phyloP scores from a whole-genome alignment of 2,113 vertebrate genomes.

The Megaceryle maxima region DNA sequence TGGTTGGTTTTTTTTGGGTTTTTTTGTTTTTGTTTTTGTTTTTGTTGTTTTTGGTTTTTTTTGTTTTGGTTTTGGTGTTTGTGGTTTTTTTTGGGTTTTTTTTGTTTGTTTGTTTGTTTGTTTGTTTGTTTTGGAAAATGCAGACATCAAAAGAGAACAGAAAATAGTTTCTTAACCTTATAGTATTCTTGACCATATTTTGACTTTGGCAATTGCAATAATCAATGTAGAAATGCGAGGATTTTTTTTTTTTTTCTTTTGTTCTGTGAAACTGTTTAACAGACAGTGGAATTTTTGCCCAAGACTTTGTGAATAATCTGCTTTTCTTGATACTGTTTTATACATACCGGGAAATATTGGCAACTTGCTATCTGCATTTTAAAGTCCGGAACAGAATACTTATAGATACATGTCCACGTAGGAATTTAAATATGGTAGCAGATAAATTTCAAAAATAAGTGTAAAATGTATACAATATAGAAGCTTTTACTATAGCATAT shows the following conservation, averaged over 20 bases:
- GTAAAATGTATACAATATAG: not conserved
- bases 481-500: not conserved
- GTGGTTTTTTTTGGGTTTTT: too few species aligned
- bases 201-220: not conserved
- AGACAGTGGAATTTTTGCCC: not conserved
- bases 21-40: not conserved
- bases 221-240: not conserved
- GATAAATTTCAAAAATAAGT: not conserved
- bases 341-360: not conserved
- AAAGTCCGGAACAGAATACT: not conserved
- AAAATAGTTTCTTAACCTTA: constrained; percentile 6
- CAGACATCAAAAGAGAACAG: not conserved
- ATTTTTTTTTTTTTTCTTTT: not conserved
- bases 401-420: not conserved
- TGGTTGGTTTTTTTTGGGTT: too few species aligned
- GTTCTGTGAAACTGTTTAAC: not conserved
- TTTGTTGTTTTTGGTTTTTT: too few species aligned
- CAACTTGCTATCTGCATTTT: not conserved
- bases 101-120: not conserved
- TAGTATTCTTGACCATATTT: constrained; percentile 14
- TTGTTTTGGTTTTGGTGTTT: not conserved
- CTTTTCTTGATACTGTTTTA: not conserved
- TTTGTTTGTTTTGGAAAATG: not conserved
- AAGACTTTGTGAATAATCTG: constrained; percentile 8
- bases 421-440: not conserved